phyloP scores from a whole-genome alignment of 2,113 vertebrate species.

The Thinocorus orbignyianus region DNA sequence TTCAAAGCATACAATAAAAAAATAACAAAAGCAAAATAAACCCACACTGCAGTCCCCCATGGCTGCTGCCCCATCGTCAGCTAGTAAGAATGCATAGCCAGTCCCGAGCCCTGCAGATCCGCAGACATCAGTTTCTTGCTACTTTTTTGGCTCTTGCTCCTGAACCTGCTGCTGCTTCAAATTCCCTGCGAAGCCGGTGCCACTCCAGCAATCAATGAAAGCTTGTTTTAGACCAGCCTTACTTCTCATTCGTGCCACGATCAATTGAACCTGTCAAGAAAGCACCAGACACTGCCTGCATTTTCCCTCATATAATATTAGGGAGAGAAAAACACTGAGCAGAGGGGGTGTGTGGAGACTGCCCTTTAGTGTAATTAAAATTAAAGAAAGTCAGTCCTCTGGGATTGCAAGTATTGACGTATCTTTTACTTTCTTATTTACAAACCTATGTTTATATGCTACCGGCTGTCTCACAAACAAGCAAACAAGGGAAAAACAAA shows the following conservation, averaged over 20 bases:
- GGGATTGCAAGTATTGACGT: not conserved
- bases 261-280: slow-evolving; percentile 63
- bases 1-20: not conserved
- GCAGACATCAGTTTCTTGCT: not conserved
- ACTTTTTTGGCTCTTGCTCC: not conserved
- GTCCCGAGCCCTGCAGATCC: not conserved
- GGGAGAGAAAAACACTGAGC: not conserved
- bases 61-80: not conserved
- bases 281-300: not conserved
- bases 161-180: slow-evolving; percentile 20
- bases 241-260: slow-evolving; percentile 22
- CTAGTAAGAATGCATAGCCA: not conserved
- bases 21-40: not conserved
- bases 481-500: not conserved
- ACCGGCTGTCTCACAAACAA: not conserved
- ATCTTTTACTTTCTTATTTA: not conserved
- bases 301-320: not conserved
- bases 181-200: slow-evolving; percentile 23
- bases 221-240: slow-evolving; percentile 44
- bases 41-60: no score
- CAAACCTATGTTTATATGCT: not conserved
- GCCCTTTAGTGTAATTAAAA: slow-evolving; percentile 21
- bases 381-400: not conserved
- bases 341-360: not conserved
- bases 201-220: slow-evolving; percentile 43